Evolutionary conservation across 37 sponge, comb jelly and placozoan species (phyloP).

Genomic region (Diacarnus erythraeanus): DNA sequence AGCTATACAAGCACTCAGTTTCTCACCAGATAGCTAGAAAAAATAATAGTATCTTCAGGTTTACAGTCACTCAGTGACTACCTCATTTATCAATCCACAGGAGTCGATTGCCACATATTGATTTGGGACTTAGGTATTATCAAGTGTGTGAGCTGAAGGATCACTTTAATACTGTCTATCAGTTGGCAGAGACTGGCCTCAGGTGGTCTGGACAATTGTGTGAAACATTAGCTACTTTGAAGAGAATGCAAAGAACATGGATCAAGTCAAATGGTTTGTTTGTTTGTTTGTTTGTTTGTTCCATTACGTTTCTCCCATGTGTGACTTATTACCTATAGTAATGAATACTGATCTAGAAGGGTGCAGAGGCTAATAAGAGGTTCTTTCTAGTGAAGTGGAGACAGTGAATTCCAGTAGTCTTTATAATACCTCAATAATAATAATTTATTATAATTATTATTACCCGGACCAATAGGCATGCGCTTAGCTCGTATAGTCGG

Average conservation of each 20-base stretch:
- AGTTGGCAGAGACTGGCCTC: constrained; percentile 75
- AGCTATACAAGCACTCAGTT: constrained; percentile 58
- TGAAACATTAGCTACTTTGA: constrained; percentile 54
- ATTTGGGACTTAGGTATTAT: constrained; percentile 74
- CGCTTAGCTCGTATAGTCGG: no score
- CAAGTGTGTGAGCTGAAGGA: constrained; percentile 74
- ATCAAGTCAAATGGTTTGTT: constrained; percentile 28
- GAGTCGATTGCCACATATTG: constrained; percentile 63
- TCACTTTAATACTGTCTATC: constrained; percentile 70
- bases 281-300: not conserved
- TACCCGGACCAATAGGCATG: no score
- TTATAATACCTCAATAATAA: not conserved
- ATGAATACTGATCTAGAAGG: constrained; percentile 49
- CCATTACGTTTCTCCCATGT: not conserved
- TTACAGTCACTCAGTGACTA: not conserved
- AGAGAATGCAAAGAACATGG: constrained; percentile 37
- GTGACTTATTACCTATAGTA: no score
- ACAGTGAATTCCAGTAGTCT: constrained; percentile 78
- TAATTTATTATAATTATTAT: no score
- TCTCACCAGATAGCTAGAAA: constrained; percentile 90
- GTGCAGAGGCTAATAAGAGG: constrained; percentile 83
- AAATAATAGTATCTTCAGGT: constrained; percentile 79
- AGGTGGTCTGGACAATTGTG: constrained; percentile 77
- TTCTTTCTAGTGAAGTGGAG: constrained; percentile 79
- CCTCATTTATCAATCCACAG: constrained; percentile 17